phyloP scores from a whole-genome alignment of 2,888 invertebrate species.

The Hemaris fuciformis region DNA sequence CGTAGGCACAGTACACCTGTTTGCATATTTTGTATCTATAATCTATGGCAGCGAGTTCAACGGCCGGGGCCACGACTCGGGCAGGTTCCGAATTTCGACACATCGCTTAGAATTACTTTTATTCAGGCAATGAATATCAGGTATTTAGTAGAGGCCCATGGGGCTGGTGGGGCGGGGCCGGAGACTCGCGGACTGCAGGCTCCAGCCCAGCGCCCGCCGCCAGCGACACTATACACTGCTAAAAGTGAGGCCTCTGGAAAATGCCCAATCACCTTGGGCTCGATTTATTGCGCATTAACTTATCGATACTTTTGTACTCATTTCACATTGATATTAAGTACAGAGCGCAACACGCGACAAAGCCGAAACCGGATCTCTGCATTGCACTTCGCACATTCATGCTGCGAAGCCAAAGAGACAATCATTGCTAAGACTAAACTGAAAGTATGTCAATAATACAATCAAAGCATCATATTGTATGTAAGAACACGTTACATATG shows the following conservation, averaged over 20 bases:
- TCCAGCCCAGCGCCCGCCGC: too few relatives aligned
- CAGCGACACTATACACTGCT: not conserved
- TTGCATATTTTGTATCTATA: conserved; percentile 38
- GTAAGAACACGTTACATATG: too few relatives aligned
- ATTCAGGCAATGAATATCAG: not conserved
- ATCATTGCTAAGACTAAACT: too few relatives aligned
- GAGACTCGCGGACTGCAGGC: too few relatives aligned
- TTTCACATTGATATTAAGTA: not conserved
- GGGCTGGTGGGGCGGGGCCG: not conserved
- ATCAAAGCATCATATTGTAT: too few relatives aligned
- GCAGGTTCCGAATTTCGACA: conserved; percentile 38
- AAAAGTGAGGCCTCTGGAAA: conserved; percentile 3
- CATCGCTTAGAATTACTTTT: conserved; percentile 11
- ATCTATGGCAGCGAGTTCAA: conserved; percentile 50
- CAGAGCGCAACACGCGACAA: not conserved
- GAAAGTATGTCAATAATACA: too few relatives aligned
- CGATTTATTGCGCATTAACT: not conserved
- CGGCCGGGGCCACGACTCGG: conserved; percentile 55
- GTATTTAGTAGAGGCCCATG: not conserved
- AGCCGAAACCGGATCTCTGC: too few relatives aligned
- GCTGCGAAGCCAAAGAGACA: too few relatives aligned
- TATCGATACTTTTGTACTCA: not conserved
- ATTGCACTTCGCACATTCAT: too few relatives aligned
- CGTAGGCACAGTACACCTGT: conserved; percentile 18
- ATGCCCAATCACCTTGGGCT: not conserved